Conservation (phyloP, 2,888 invertebrate species). For the Ethmia dodecea region DNA sequence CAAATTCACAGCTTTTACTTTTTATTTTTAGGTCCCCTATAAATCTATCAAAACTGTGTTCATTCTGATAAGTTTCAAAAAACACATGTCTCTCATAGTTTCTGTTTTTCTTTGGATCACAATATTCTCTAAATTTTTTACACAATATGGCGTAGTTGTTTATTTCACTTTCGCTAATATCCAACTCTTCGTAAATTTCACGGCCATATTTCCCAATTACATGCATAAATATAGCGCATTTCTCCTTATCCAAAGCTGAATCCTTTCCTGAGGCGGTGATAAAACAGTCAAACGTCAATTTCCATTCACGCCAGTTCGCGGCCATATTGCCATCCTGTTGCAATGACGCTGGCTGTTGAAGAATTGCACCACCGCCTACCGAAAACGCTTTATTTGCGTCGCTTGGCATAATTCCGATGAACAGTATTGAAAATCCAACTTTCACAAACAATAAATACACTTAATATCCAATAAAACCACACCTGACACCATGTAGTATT, state of each 20-base stretch:
- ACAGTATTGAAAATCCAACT: neutral
- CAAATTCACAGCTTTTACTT: constrained; percentile 19
- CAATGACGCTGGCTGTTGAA: constrained; percentile 4
- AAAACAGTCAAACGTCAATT: constrained; percentile 15
- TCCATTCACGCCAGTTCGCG: constrained; percentile 15
- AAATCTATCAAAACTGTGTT: constrained; percentile 14
- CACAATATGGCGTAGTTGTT: constrained; percentile 4
- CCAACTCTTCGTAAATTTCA: constrained; percentile 15
- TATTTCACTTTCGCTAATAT: constrained; percentile 2
- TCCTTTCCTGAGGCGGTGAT: constrained; percentile 9
- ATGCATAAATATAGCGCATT: constrained; percentile 20
- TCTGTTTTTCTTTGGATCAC: constrained; percentile 11
- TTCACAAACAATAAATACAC: neutral
- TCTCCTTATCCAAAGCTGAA: neutral
- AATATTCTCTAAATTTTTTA: constrained; percentile 7
- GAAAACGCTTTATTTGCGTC: neutral
- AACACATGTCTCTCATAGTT: constrained; percentile 16
- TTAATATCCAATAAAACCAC: neutral
- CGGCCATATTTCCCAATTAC: constrained; percentile 17
- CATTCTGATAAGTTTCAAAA: constrained; percentile 15
- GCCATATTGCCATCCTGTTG: constrained; percentile 1
- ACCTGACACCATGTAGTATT: constrained; percentile 1
- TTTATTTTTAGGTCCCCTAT: constrained; percentile 10
- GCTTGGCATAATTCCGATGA: neutral
- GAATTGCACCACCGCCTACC: neutral